Conservation (phyloP, 2,113 vertebrate species). For the Colistium nudipinnis region DNA sequence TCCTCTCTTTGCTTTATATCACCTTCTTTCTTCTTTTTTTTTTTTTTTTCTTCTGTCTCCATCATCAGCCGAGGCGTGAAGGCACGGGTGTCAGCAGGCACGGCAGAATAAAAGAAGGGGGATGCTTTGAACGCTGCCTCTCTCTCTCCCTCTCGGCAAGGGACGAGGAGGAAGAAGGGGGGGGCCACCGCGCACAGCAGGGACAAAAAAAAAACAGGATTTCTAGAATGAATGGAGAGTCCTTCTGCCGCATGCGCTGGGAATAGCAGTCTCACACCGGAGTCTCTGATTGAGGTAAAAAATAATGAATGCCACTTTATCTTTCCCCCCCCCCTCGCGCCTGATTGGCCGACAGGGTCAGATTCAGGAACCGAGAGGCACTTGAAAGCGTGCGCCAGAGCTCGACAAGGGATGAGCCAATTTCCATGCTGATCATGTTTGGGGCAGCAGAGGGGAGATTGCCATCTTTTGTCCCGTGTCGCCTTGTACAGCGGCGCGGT, state of each 20-base stretch:
- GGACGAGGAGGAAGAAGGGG: slow-evolving; percentile 72
- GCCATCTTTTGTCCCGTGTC: slow-evolving; percentile 71
- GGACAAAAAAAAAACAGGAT: slow-evolving; percentile 61
- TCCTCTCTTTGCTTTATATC: slow-evolving; percentile 46
- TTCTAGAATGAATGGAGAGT: slow-evolving; percentile 83
- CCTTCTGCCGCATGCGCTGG: slow-evolving; percentile 81
- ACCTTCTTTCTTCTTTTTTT: slow-evolving; percentile 21
- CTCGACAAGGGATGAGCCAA: slow-evolving; percentile 50
- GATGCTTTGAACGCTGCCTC: slow-evolving; percentile 77
- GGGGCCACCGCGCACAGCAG: slow-evolving; percentile 51
- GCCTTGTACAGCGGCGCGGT: slow-evolving; percentile 40
- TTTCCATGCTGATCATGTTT: slow-evolving; percentile 72
- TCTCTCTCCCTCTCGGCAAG: slow-evolving; percentile 63
- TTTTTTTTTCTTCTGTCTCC: slow-evolving; percentile 22
- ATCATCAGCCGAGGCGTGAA: slow-evolving; percentile 62
- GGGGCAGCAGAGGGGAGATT: slow-evolving; percentile 64
- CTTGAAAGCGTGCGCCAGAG: slow-evolving; percentile 44
- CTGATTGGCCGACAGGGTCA: slow-evolving; percentile 39
- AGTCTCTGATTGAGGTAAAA: slow-evolving; percentile 87
- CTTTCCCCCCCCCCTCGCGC: background rate
- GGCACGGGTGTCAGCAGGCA: slow-evolving; percentile 64
- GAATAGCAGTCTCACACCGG: slow-evolving; percentile 77
- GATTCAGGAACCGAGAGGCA: slow-evolving; percentile 40
- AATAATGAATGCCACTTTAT: slow-evolving; percentile 21
- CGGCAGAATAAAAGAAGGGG: slow-evolving; percentile 73